Base-by-base conservation (phyloP, 92 coral and sea anemone genomes). In the Pocillopora grandis region DNA sequence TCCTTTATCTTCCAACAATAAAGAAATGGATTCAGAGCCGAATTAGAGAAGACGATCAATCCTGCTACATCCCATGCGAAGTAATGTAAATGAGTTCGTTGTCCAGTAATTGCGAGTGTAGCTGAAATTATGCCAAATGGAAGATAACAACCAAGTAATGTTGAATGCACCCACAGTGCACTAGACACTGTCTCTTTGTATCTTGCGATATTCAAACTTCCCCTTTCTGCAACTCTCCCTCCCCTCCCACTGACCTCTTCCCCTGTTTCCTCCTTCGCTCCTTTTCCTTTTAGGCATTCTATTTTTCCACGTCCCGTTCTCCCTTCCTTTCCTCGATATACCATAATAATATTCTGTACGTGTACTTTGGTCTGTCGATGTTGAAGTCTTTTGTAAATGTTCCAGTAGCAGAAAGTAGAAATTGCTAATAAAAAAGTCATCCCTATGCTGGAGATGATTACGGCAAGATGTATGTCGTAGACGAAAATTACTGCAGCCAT, bases 151-250 rank as follows among this genome's bases (percentile, higher is more conserved):
- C 19, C 33, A 4, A 77, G 19, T 60, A 77, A 62, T 9, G 81
- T 67, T 10, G 37, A 61, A 37, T 77, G 69, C 10, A 77, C 48
- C 81, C 81, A 77, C 9, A 63, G 58, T 19, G 71, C 60, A 16
- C 59, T 62, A 19, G 71, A 77, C 10, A 77, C 69, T 42, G 71
- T 19, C 81, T 77, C 63, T 67, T 42, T 62, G 48, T 63, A 77
- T 63, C 81, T 58, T 27, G 31, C 31, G 31, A 27, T 27, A 27
- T 27, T 27, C 31, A 27, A 27, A 27, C 31, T 27, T 27, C 31
- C 31, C 31, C 31, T 27, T 27, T 27, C 31, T 27, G 31, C 31
- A 27, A 27, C 31, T 27, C 31, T 27, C 31, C 1, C 31, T 27
- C 31, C 31, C 31, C 31, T 27, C 31, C 31, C 31, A 27, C 31